Percentiles rank a stretch among this genome's conserved stretches.
Conservation (phyloP, 92 coral and sea anemone genomes). For the Paragorgia papillata region DNA sequence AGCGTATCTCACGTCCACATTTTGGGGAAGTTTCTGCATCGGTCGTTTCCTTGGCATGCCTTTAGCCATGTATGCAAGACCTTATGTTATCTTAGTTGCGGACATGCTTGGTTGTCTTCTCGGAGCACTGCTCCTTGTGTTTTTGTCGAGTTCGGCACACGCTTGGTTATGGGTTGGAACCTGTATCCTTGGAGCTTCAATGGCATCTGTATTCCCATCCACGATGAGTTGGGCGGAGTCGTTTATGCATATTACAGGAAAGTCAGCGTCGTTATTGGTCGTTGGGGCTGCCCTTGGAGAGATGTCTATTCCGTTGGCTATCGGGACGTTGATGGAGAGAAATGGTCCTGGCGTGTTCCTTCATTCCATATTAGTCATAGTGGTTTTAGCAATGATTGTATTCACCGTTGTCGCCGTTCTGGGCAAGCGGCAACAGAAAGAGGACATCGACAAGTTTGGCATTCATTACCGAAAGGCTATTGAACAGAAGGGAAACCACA, state of each 20-base stretch:
- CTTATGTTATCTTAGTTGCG: constrained; percentile 64
- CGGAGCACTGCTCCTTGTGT: constrained; percentile 68
- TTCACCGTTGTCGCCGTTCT: constrained; percentile 43
- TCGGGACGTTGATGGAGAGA: constrained; percentile 70
- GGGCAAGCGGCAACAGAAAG: constrained; percentile 32
- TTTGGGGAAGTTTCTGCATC: constrained; percentile 95
- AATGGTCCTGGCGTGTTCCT: constrained; percentile 79
- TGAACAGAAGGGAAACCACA: constrained; percentile 6
- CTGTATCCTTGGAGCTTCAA: constrained; percentile 74
- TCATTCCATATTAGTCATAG: constrained; percentile 63
- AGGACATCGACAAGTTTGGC: constrained; percentile 15
- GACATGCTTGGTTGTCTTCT: constrained; percentile 71
- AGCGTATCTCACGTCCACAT: constrained; percentile 73
- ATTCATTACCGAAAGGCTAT: constrained; percentile 12
- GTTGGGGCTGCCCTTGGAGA: constrained; percentile 89
- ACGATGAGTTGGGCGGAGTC: constrained; percentile 81
- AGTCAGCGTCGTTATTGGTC: constrained; percentile 75
- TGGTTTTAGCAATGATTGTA: constrained; percentile 45
- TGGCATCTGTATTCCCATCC: constrained; percentile 90
- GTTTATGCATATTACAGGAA: constrained; percentile 76
- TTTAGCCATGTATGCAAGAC: constrained; percentile 62
- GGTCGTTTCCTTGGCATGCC: constrained; percentile 83
- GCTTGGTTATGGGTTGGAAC: constrained; percentile 87
- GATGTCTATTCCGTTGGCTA: constrained; percentile 80
- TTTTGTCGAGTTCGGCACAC: constrained; percentile 52